Base-by-base conservation (phyloP, 2,888 invertebrate genomes). In the Drosophila setosimentum region DNA sequence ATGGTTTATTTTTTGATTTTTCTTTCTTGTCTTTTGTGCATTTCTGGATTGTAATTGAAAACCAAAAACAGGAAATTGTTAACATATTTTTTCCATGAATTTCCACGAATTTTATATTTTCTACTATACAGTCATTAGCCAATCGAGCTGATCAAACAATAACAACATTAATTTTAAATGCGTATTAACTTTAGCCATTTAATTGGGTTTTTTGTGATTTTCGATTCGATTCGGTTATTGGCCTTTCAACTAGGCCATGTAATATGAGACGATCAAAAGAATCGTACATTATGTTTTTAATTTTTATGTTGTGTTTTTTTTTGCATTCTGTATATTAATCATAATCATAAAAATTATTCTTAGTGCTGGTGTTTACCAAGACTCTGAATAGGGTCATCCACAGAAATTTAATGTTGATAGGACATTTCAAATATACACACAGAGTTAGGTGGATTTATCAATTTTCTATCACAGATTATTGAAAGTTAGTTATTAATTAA, bases 1-100 rank as follows among this genome's bases (percentile, higher is more conserved):
- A 68, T 76, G 67, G 53, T 63, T 42, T 27, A 7, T 35, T 67
- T 59, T 45, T 60, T 57, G 48, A 29, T 13, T 24, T 16, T 16
- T 45, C 7, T 16, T 45, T 24, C 24, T 24, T 24, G 24, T 45
- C 24, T 45, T 35, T 42, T 11, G 21, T 49, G 5, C 48, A 49
- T 27, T 49, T 64, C 11, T 54, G 32, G 42, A 33, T 68, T 73
- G 84, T 75, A 87, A 84, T 58, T 73, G 77, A 68, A 84, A 77
- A 77, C 79, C 83, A 55, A 61, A 61, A 83, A 84, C 84, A 83
- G 84, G 84, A 84, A 84, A 84, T 84, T 87, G 79, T 85, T 77
- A 73, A 85, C 74, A 87, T 83, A 72, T 54, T 54, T 60, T 40
- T 32, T 35, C n/a, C 11, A 32, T 27, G 37, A 35, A 71, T 82